Conservation (phyloP, 2,113 vertebrate genomes). For the Lycaon pictus region DNA sequence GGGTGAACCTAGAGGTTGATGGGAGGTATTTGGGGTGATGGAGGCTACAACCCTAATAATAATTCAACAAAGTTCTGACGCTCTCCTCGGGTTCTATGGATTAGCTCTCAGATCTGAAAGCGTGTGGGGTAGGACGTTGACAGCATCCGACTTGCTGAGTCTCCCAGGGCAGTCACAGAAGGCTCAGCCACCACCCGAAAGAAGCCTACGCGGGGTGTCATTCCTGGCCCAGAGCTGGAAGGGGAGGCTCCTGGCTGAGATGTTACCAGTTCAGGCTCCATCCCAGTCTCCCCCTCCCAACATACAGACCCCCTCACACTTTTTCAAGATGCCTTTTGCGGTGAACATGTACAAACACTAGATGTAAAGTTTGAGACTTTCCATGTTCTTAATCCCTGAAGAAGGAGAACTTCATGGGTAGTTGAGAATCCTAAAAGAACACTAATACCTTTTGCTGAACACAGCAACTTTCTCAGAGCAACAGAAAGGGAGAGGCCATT, state of each 20-base stretch:
- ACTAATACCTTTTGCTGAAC: conserved; percentile 61
- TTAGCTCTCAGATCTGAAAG: not conserved
- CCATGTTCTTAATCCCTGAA: conserved; percentile 60
- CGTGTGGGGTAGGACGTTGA: not conserved
- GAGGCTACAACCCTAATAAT: not conserved
- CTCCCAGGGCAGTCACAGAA: not conserved
- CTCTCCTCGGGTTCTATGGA: not conserved
- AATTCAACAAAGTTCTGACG: not conserved
- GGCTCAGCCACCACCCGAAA: not conserved
- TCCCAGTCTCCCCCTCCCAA: not conserved
- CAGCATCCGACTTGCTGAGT: not conserved
- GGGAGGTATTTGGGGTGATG: not conserved
- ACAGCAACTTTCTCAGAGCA: conserved; percentile 54
- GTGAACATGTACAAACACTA: conserved; percentile 45
- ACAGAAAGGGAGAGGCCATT: conserved; percentile 74
- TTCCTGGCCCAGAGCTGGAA: not conserved
- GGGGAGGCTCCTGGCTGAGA: not conserved
- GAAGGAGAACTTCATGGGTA: conserved; percentile 38
- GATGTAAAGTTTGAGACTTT: conserved; percentile 4
- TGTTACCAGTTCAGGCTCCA: not conserved
- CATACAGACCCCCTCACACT: accelerated
- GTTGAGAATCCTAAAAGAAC: conserved; percentile 62
- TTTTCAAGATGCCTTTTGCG: conserved; percentile 1
- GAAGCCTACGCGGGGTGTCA: not conserved
- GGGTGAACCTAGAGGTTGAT: not conserved